Conservation (phyloP, 1,140 invertebrate species). For the Drosophila mayri region DNA sequence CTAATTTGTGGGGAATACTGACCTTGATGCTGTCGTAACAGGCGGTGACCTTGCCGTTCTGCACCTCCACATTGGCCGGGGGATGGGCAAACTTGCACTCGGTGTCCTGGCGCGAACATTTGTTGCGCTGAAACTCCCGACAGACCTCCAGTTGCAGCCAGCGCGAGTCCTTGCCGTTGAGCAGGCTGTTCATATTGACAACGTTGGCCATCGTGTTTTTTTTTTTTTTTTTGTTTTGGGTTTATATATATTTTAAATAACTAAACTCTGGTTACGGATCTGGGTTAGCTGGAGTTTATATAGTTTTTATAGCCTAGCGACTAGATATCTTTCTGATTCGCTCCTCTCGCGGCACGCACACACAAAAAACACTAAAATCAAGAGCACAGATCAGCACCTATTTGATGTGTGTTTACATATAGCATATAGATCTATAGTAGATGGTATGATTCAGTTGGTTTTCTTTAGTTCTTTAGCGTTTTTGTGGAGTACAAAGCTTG, state of each 20-base stretch:
- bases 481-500: conserved; percentile 67
- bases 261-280: conserved; percentile 37
- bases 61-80: conserved; percentile 99
- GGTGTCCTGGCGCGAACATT: conserved; percentile 98
- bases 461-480: conserved; percentile 50
- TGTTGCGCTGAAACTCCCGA: conserved; percentile 99
- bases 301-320: conserved; percentile 57
- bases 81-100: conserved; percentile 99
- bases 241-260: conserved; percentile 37
- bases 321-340: conserved; percentile 44
- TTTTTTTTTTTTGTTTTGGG: conserved; percentile 33
- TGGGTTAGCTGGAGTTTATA: conserved; percentile 47
- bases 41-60: conserved; percentile 99
- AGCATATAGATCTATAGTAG: conserved; percentile 50
- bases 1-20: conserved; percentile 84
- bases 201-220: conserved; percentile 89
- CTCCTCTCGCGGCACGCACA: conserved; percentile 39
- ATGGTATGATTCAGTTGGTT: conserved; percentile 48
- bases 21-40: conserved; percentile 99
- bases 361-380: conserved; percentile 47
- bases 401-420: conserved; percentile 34
- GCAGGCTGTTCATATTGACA: conserved; percentile 98
- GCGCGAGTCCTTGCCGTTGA: conserved; percentile 99
- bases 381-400: conserved; percentile 53
- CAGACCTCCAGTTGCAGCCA: conserved; percentile 99